These are phyloP conservation scores for Chloropsis cyanopogon DNA, from an alignment of 2,113 vertebrate genomes.

Conservation along the genomic window DNA sequence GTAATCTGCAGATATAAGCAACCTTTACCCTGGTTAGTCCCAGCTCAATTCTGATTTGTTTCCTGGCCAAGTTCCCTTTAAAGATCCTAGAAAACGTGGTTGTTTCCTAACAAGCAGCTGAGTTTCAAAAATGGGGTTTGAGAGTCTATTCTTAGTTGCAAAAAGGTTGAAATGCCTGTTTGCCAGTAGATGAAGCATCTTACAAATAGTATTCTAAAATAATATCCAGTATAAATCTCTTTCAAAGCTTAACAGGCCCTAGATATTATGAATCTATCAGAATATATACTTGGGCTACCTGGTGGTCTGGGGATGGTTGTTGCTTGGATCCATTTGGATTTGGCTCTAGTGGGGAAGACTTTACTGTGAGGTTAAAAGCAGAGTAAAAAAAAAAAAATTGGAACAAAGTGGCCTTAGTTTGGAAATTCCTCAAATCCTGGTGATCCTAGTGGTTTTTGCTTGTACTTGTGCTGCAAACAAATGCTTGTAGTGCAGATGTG, in stretches of 20 bases:
- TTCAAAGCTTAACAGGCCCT: neutral
- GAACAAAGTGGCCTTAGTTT: neutral
- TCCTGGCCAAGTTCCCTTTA: neutral
- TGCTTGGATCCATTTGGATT: neutral
- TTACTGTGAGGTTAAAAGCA: neutral
- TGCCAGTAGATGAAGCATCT: neutral
- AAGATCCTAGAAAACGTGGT: neutral
- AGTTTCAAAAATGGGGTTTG: neutral
- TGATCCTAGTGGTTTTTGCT: neutral
- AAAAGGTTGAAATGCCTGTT: neutral
- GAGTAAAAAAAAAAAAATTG: neutral
- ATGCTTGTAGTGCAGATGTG: neutral
- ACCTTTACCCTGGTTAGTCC: slow-evolving; percentile 41
- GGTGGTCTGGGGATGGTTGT: neutral
- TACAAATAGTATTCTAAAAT: neutral
- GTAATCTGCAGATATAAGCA: slow-evolving; percentile 60
- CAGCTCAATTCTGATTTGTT: slow-evolving; percentile 22
- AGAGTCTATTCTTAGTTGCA: neutral
- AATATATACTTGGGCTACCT: neutral
- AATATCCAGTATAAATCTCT: neutral
- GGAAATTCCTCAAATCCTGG: neutral
- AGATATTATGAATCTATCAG: neutral
- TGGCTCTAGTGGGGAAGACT: neutral
- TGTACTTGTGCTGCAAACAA: neutral
- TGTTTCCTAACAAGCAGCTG: neutral